Conservation (phyloP, 2,797 vertebrate genomes). For the Furcifer pardalis region DNA sequence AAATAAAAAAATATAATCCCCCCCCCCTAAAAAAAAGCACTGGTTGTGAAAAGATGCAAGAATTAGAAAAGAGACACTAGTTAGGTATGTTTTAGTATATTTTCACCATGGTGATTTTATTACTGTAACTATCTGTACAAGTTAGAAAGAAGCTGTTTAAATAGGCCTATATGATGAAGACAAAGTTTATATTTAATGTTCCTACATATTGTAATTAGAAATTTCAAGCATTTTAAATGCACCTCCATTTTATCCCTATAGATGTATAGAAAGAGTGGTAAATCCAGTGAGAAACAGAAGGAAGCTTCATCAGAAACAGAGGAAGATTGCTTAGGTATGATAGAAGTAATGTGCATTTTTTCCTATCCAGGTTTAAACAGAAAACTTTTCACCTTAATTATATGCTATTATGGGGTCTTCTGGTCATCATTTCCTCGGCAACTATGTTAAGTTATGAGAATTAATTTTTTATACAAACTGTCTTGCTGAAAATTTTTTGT, state of each 20-base stretch:
- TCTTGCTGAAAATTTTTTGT: too few species aligned
- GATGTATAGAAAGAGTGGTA: background rate
- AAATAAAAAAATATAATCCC: too few species aligned
- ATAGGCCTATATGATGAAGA: background rate
- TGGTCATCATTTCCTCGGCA: background rate
- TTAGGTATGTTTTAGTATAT: background rate
- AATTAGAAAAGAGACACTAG: background rate
- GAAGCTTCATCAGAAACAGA: background rate
- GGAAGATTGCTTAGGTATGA: slow-evolving; percentile 50
- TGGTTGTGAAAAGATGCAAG: background rate
- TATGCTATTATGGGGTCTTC: background rate
- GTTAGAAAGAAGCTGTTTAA: background rate
- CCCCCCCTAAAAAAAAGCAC: too few species aligned
- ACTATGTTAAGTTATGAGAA: background rate
- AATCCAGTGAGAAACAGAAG: background rate
- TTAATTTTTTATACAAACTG: background rate
- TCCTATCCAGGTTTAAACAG: background rate
- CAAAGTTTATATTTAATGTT: background rate
- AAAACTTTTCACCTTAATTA: background rate
- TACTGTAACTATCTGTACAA: background rate
- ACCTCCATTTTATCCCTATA: slow-evolving; percentile 15
- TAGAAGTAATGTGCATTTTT: background rate
- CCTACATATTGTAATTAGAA: background rate
- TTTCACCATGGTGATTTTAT: background rate
- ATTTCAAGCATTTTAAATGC: background rate